Percentiles rank a stretch among this genome's conserved stretches.
Evolutionary conservation across 2,888 invertebrate species (phyloP).

Genomic region (Spodoptera littoralis): DNA sequence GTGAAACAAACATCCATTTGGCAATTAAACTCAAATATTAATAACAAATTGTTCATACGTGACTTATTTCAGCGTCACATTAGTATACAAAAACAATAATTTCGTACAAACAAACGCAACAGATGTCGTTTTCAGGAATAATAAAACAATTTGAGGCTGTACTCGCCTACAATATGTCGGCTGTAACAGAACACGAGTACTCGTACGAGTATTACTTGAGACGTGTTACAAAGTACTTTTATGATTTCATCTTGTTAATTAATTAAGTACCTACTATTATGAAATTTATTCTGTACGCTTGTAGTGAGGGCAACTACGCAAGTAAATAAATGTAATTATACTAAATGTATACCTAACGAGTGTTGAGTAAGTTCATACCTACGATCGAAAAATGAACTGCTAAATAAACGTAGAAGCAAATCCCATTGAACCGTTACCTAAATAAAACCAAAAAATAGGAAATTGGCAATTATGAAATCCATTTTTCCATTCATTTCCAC

Average conservation of each 20-base stretch:
- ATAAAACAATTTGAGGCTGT: conserved; percentile 20
- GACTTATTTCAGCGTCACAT: conserved; percentile 14
- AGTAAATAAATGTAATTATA: too few relatives aligned
- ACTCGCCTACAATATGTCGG: conserved; percentile 13
- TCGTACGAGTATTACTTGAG: conserved; percentile 7
- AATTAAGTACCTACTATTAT: too few relatives aligned
- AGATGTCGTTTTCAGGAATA: conserved; percentile 35
- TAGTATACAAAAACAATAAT: conserved; percentile 35
- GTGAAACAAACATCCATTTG: neutral
- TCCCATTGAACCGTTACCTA: neutral
- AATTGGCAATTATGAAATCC: conserved; percentile 22
- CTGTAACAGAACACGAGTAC: conserved; percentile 7
- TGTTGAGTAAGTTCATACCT: neutral
- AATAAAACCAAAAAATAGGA: neutral
- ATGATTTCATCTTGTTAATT: neutral
- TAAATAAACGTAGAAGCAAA: neutral
- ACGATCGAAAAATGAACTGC: neutral
- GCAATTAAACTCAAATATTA: conserved; percentile 1
- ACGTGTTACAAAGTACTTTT: conserved; percentile 2
- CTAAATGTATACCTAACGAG: too few relatives aligned
- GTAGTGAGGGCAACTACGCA: too few relatives aligned
- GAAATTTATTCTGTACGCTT: too few relatives aligned
- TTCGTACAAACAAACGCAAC: conserved; percentile 16
- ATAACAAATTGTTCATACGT: conserved; percentile 15
- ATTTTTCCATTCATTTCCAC: conserved; percentile 16